Percentiles rank a stretch among this genome's conserved stretches.
Evolutionary conservation across 2,113 vertebrate genomes (phyloP).

Genomic region (Rattus norvegicus): GRCr8 NC_086023.1:142677001-142677500

Average conservation of each 20-base stretch:
- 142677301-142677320: constrained; percentile 23
- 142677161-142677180: not conserved
- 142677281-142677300: not conserved
- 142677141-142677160: not conserved
- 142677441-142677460: not conserved
- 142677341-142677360: not conserved
- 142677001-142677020: not conserved
- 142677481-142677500: not conserved
- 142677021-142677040: not conserved
- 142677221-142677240: not conserved
- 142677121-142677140: not conserved
- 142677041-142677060: not conserved
- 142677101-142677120: not conserved
- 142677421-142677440: not conserved
- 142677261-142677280: not conserved
- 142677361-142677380: not conserved
- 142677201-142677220: constrained; percentile 59
- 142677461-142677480: not conserved
- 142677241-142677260: not conserved
- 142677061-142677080: not conserved
- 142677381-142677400: not conserved
- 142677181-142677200: not conserved
- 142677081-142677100: not conserved
- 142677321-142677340: not conserved
- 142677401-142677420: constrained; percentile 23